Base-by-base conservation (phyloP, 2,797 vertebrate genomes). In the Macroramphosus scolopax region DNA sequence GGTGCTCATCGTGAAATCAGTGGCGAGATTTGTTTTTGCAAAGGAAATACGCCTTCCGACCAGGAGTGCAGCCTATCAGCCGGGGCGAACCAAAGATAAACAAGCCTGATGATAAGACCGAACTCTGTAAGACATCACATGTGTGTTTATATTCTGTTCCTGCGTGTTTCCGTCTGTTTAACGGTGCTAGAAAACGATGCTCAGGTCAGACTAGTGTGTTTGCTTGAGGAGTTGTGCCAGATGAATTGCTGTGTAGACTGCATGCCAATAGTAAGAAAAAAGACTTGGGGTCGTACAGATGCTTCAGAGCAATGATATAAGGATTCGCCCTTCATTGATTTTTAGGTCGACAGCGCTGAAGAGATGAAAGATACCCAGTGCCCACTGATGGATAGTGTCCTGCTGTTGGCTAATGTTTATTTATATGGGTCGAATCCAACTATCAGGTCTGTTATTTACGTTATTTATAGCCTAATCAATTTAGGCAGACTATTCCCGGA, bases 61-160 rank as follows among this genome's bases (percentile, higher is more conserved):
- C 72, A 34, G 77, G 72, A 65, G 72, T 72, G 49, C 75, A 60
- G 64, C 75, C 84, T 78, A 82, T 82, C 86, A 84, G 77, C 78
- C 82, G 83, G 51, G 81, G 79, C 40, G 41, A 80, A 77, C 77
- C 84, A 84, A 87, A 87, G 84, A 89, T 83, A 87, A 88, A 87
- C 82, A 84, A 86, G 80, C 84, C 82, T 83, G 81, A 88, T 89
- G 86, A 85, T 78, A 63, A 81, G 57, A 80, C 68, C n/a, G 63
- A 88, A 85, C 82, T 86, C 80, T 83, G 87, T 89, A 84, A 86
- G 85, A 74, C 38, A 64, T 41, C 1, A 0, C 30, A 26, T 34
- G 7, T 62, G 74, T 16, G 3, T 22, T 3, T 3, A 22, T 3
- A 22, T 22, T 22, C 20, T 22, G 3, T 22, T 22, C n/a, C n/a